Conservation (phyloP, 2,888 invertebrate species). For the Synergus umbraculus region DNA sequence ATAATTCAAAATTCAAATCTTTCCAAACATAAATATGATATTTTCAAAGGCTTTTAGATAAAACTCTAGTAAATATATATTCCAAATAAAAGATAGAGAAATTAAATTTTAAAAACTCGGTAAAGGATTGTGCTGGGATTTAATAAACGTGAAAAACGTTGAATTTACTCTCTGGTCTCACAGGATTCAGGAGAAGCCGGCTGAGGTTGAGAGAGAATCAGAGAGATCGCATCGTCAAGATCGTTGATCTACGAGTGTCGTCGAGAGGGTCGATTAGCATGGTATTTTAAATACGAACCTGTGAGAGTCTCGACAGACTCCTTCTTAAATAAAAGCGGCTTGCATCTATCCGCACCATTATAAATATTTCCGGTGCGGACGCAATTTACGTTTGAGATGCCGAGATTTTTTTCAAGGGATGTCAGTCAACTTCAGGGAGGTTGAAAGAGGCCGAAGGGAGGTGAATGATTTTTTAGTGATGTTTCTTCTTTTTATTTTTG, state of each 20-base stretch:
- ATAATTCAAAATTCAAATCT: too few relatives aligned
- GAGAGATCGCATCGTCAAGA: constrained; percentile 35
- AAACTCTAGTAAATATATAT: too few relatives aligned
- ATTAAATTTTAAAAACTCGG: too few relatives aligned
- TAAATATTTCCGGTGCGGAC: constrained; percentile 37
- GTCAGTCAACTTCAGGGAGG: constrained; percentile 30
- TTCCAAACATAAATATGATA: too few relatives aligned
- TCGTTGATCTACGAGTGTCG: constrained; percentile 40
- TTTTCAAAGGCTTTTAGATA: too few relatives aligned
- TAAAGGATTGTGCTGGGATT: too few relatives aligned
- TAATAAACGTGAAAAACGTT: background rate
- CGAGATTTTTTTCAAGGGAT: constrained; percentile 12
- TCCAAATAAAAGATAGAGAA: too few relatives aligned
- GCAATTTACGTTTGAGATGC: constrained; percentile 16
- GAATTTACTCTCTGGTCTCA: background rate
- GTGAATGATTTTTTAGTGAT: background rate
- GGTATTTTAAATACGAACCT: constrained; percentile 38
- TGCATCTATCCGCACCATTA: constrained; percentile 20
- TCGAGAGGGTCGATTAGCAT: constrained; percentile 40
- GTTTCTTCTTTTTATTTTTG: background rate
- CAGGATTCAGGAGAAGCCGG: background rate
- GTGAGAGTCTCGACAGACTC: constrained; percentile 18
- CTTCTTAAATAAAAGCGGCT: constrained; percentile 20
- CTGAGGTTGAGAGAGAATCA: constrained; percentile 4
- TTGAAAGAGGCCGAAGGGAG: constrained; percentile 20